Evolutionary conservation across 2,888 invertebrate genomes (phyloP).

Genomic region (Sisyra nigra): DNA sequence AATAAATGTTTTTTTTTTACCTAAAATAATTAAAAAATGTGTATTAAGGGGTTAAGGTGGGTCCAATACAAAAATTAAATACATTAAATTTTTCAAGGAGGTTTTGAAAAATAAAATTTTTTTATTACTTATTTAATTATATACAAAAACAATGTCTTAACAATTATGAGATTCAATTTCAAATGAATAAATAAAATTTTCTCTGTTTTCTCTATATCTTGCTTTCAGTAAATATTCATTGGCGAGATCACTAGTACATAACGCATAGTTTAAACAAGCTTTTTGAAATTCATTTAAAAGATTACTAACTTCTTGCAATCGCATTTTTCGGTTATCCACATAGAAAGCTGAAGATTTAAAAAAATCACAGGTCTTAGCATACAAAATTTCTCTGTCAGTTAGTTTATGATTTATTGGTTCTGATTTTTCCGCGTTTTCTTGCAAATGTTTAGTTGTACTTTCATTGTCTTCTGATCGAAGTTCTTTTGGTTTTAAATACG

Average conservation of each 20-base stretch:
- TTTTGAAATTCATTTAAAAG: slow-evolving; percentile 28
- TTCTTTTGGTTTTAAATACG: neutral
- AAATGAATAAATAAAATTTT: slow-evolving; percentile 31
- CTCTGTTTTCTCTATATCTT: slow-evolving; percentile 31
- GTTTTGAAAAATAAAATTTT: no score
- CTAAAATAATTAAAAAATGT: no score
- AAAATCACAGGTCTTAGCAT: neutral
- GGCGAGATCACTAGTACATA: slow-evolving; percentile 26
- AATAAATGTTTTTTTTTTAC: no score
- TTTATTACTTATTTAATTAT: no score
- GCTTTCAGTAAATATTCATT: slow-evolving; percentile 33
- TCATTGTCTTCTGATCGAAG: neutral
- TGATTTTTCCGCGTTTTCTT: neutral
- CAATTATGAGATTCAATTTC: slow-evolving; percentile 19
- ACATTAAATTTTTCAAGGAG: no score
- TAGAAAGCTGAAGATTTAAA: slow-evolving; percentile 1
- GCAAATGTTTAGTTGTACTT: neutral
- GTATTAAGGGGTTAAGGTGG: no score
- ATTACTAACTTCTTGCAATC: slow-evolving; percentile 21
- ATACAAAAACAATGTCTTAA: no score
- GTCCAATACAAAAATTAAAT: no score
- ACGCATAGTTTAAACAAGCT: slow-evolving; percentile 26
- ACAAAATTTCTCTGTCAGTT: neutral
- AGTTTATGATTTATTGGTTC: neutral
- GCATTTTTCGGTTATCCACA: slow-evolving; percentile 19